A percentile compares a stretch with the other conserved stretches of the same genome.
These are phyloP conservation scores for Sphenodon punctatus DNA, from an alignment of 2,797 vertebrate genomes.

Conservation along the genomic window DNA sequence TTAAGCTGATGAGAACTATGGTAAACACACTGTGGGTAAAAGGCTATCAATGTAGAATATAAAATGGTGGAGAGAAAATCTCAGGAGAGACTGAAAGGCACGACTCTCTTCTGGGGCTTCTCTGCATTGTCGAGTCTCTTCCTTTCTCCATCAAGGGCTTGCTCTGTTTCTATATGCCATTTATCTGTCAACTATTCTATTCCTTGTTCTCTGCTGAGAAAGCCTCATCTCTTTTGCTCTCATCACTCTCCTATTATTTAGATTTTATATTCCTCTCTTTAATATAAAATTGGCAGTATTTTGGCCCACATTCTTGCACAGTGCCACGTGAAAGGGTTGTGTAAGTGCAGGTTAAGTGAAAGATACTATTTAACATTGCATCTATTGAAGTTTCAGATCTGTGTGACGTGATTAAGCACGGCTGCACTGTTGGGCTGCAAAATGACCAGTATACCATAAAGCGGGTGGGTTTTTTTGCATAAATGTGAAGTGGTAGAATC, in stretches of 20 bases:
- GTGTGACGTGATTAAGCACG: neutral
- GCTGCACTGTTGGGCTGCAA: neutral
- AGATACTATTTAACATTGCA: neutral
- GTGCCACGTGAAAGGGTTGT: neutral
- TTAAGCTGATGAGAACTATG: neutral
- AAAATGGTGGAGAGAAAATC: neutral
- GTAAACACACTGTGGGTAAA: neutral
- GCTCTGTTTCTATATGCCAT: neutral
- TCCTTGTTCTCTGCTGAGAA: neutral
- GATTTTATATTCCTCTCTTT: neutral
- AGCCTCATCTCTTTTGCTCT: neutral
- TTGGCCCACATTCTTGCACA: neutral
- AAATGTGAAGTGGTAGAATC: too few species aligned
- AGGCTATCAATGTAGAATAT: neutral
- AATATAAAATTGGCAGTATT: neutral
- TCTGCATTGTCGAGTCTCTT: neutral
- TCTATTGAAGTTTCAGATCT: too few species aligned
- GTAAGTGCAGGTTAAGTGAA: too few species aligned
- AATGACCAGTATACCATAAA: too few species aligned
- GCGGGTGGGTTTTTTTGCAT: too few species aligned
- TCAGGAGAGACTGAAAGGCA: neutral
- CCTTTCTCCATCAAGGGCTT: neutral
- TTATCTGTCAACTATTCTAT: neutral
- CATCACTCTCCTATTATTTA: neutral
- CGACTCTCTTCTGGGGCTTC: neutral